Conservation (phyloP, 2,797 vertebrate species). For the Poeciliopsis turneri region DNA sequence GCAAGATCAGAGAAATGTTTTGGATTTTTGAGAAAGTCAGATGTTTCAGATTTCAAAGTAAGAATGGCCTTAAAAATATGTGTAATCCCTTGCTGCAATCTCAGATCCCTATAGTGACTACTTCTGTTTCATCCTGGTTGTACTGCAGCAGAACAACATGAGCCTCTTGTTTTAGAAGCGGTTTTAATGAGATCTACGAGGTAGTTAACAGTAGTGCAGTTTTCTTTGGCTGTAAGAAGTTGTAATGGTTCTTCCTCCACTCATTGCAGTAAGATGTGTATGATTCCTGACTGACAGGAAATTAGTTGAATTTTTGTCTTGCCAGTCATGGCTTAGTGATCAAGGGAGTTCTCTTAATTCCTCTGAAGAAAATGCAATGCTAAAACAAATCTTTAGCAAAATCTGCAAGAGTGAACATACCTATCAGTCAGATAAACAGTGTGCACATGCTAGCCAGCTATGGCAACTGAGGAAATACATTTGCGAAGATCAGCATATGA, state of each 20-base stretch:
- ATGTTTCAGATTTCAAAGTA: background rate
- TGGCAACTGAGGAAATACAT: background rate
- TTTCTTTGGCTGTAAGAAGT: background rate
- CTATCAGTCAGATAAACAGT: background rate
- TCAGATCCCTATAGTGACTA: background rate
- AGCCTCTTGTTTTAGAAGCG: background rate
- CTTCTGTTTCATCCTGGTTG: background rate
- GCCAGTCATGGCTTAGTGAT: background rate
- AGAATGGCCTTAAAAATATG: background rate
- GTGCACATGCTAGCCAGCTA: background rate
- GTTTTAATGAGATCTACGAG: background rate
- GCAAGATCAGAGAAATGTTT: slow-evolving; percentile 68
- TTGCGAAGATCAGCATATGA: background rate
- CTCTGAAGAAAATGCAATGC: background rate
- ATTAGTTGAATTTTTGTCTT: background rate
- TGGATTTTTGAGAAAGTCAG: background rate
- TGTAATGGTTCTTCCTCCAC: background rate
- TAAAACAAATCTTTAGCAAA: background rate
- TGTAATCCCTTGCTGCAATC: background rate
- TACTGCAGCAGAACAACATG: background rate
- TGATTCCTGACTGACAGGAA: background rate
- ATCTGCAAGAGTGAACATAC: background rate
- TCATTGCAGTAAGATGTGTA: background rate
- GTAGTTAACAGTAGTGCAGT: background rate
- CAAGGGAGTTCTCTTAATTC: background rate